These are phyloP conservation scores for Halcyon chelicuti DNA, from an alignment of 2,797 vertebrate genomes.

Conservation along the genomic window DNA sequence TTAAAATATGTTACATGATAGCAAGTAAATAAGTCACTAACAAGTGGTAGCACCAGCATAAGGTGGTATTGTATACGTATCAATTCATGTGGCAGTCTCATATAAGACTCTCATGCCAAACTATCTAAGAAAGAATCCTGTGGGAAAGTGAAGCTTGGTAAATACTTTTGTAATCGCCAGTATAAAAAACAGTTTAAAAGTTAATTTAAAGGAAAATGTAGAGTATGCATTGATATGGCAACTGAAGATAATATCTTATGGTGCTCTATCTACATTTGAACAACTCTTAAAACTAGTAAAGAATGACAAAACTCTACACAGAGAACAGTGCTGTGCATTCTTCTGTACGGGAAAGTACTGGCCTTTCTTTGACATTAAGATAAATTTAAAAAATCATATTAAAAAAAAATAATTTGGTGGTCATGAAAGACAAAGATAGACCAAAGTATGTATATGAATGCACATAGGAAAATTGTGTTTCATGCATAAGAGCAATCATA, in stretches of 20 bases:
- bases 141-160: not conserved
- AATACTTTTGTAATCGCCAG: not conserved
- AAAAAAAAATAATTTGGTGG: not conserved
- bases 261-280: not conserved
- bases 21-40: not conserved
- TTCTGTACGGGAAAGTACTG: not conserved
- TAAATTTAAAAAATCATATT: accelerated
- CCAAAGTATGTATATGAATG: not conserved
- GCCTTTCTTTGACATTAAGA: not conserved
- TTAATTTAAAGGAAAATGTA: not conserved
- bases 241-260: not conserved
- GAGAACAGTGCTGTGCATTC: not conserved
- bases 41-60: not conserved
- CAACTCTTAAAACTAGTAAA: not conserved
- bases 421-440: not conserved
- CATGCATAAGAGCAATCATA: not conserved
- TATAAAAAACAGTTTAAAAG: not conserved
- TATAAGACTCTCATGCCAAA: not conserved
- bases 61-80: not conserved
- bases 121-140: not conserved
- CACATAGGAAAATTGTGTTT: not conserved
- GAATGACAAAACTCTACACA: not conserved
- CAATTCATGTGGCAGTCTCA: not conserved
- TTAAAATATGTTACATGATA: not conserved
- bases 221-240: not conserved